Evolutionary conservation across 2,888 invertebrate genomes (phyloP).

Genomic region (Hololepta plana): DNA sequence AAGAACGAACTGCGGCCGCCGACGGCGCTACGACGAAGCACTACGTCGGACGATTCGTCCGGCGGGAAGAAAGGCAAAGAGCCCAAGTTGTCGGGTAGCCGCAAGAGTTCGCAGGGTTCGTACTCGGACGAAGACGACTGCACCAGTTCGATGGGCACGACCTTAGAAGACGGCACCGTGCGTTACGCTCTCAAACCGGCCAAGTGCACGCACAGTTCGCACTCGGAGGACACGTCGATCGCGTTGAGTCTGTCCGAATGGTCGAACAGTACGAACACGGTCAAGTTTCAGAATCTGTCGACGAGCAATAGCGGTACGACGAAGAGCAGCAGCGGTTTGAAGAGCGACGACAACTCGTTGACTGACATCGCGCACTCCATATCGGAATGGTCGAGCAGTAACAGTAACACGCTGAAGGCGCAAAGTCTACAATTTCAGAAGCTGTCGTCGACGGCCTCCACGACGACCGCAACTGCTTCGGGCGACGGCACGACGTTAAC

Average conservation of each 20-base stretch:
- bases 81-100: conserved; percentile 17
- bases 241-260: conserved; percentile 74
- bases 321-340: conserved; percentile 42
- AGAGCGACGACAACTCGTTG: conserved; percentile 62
- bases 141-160: conserved; percentile 58
- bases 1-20: conserved; percentile 24
- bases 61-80: conserved; percentile 15
- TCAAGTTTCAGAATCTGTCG: conserved; percentile 59
- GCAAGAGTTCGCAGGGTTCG: conserved; percentile 39
- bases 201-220: conserved; percentile 67
- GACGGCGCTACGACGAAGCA: conserved; percentile 22
- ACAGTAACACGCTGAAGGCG: conserved; percentile 55
- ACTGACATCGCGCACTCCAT: conserved; percentile 60
- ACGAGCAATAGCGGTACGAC: conserved; percentile 39
- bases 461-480: no score
- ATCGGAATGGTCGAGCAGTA: conserved; percentile 70
- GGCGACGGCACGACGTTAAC: conserved; percentile 31
- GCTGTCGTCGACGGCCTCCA: conserved; percentile 23
- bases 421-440: conserved; percentile 30
- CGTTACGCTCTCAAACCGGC: conserved; percentile 61
- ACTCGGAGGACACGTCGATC: conserved; percentile 74
- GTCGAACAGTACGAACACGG: conserved; percentile 76
- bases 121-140: conserved; percentile 51
- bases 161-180: conserved; percentile 60
- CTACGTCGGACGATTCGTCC: conserved; percentile 25